Conservation (phyloP, 2,797 vertebrate species). For the Erpetoichthys calabaricus region DNA sequence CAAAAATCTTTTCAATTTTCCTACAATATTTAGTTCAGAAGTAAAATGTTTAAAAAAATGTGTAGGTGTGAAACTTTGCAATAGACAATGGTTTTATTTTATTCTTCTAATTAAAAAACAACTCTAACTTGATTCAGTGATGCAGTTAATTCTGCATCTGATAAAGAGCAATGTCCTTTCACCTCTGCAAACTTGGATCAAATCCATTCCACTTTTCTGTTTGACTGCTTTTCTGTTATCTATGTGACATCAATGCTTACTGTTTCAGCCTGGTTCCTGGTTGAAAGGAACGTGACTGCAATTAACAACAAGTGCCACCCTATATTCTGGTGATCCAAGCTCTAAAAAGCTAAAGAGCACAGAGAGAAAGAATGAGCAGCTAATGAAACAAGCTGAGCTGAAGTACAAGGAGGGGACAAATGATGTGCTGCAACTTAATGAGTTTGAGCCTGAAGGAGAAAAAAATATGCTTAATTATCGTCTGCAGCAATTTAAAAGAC, state of each 20-base stretch:
- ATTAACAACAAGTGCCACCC: slow-evolving; percentile 11
- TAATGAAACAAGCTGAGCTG: not conserved
- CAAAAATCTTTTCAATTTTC: no score
- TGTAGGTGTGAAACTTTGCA: no score
- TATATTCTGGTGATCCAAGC: slow-evolving; percentile 5
- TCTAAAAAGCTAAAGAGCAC: slow-evolving; percentile 2
- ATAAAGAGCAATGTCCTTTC: not conserved
- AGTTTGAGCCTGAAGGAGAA: slow-evolving; percentile 3
- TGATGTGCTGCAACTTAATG: slow-evolving; percentile 1
- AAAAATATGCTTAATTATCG: not conserved
- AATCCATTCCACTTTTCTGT: slow-evolving; percentile 3
- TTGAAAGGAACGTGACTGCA: slow-evolving; percentile 5
- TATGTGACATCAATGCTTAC: slow-evolving; percentile 6
- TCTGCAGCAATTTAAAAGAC: not conserved
- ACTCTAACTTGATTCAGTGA: not conserved
- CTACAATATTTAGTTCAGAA: no score
- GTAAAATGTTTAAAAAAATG: no score
- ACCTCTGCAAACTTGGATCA: slow-evolving; percentile 1
- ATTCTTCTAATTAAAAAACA: not conserved
- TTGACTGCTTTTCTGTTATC: slow-evolving; percentile 4
- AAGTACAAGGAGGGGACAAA: not conserved
- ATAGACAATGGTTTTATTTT: no score
- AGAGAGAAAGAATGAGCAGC: not conserved
- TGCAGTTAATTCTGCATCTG: not conserved
- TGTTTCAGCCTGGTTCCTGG: slow-evolving; percentile 1